Base-by-base conservation (phyloP, 2,888 invertebrate genomes). In the Rhyacophila evoluta region DNA sequence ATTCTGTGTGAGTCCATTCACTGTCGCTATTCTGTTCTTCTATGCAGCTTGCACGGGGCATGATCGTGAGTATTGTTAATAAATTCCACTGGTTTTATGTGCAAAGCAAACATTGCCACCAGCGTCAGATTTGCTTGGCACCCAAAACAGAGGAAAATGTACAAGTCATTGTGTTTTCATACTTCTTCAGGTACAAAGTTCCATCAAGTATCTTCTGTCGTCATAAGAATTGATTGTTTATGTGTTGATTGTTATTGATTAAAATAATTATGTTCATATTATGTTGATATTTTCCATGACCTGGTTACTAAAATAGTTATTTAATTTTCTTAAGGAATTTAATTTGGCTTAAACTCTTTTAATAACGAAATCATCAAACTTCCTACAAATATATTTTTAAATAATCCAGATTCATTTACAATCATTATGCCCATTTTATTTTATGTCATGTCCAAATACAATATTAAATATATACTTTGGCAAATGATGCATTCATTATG, bases 11-110 rank as follows among this genome's bases (percentile, higher is more conserved):
- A 74, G 41, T 74, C 71, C 77, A 77, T 77, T 89, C 87, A 91
- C 88, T 91, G 89, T 91, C 90, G 92, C 90, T 91, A 89, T 92
- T n/a, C 89, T 92, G 90, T 91, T 90, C 91, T 92, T 88, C 87
- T 87, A 87, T 85, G 91, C 92, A 93, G 95, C 94, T 95, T 94
- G 94, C 95, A 94, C 94, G 95, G 94, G 94, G 94, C 94, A 95
- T 95, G 95, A 94, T 94, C 93, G 95, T 95, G 93, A 95, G 94
- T 95, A 94, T 91, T 84, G 76, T 82, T 81, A 76, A 69, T 78
- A 76, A 74, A 72, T 69, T 55, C 25, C 55, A 55, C 55, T 8
- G 15, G 55, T 55, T 55, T 55, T 55, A 19, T 19, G 55, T 55
- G 19, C 25, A 55, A 55, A 55, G 55, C 19, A 55, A 55, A 12